Conservation (phyloP, 2,888 invertebrate genomes). For the Neocrepidodera transversa region DNA sequence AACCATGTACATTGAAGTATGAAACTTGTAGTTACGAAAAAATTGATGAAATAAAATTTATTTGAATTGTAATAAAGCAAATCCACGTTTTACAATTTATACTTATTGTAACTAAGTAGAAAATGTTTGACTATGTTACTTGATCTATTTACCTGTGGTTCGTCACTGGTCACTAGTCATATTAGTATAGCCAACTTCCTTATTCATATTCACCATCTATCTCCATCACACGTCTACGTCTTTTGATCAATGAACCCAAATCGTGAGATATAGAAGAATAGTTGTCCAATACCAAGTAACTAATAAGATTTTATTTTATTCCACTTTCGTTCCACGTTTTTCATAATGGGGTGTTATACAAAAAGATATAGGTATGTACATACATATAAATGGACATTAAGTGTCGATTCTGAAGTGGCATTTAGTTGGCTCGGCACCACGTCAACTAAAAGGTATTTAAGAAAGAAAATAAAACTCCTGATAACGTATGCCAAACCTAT, state of each 20-base stretch:
- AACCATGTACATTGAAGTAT: too few species aligned
- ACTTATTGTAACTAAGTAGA: constrained; percentile 52
- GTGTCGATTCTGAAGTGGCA: constrained; percentile 36
- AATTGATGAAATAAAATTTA: constrained; percentile 3
- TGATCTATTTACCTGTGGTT: constrained; percentile 52
- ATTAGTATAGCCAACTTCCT: constrained; percentile 42
- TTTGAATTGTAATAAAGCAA: constrained; percentile 46
- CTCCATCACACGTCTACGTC: constrained; percentile 1
- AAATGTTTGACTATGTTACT: constrained; percentile 47
- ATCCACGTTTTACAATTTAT: constrained; percentile 40
- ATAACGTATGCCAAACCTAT: constrained; percentile 54
- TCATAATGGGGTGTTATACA: constrained; percentile 52
- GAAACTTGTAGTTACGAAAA: too few species aligned
- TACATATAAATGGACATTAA: constrained; percentile 32
- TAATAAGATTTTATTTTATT: constrained; percentile 32
- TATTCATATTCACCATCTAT: constrained; percentile 48
- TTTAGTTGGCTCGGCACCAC: constrained; percentile 36
- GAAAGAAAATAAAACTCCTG: constrained; percentile 40
- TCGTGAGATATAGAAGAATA: constrained; percentile 35
- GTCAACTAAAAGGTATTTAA: constrained; percentile 38
- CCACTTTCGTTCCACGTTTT: constrained; percentile 39
- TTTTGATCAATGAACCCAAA: constrained; percentile 38
- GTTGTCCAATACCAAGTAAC: constrained; percentile 33
- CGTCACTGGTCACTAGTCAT: constrained; percentile 39
- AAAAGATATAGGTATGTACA: constrained; percentile 35